A percentile compares a stretch with the other conserved stretches of the same genome.
Conservation (phyloP, 2,797 vertebrate species). For the Protonibea diacanthus region DNA sequence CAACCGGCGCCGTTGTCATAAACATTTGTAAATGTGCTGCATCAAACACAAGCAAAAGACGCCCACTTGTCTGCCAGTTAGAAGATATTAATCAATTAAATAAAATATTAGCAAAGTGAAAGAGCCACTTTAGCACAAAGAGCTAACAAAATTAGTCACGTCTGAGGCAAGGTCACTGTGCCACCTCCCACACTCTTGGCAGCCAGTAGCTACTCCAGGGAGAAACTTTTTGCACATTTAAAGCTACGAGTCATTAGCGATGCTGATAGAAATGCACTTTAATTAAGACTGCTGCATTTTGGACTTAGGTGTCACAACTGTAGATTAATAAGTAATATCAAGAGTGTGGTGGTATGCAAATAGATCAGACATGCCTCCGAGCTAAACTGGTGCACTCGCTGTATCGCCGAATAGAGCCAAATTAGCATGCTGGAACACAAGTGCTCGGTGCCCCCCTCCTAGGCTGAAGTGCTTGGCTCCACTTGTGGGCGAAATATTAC, state of each 20-base stretch:
- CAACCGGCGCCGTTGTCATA: not conserved
- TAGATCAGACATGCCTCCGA: slow-evolving; percentile 62
- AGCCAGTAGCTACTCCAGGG: slow-evolving; percentile 58
- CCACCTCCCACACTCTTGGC: slow-evolving; percentile 62
- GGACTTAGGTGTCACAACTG: slow-evolving; percentile 62
- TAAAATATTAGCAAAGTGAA: slow-evolving; percentile 30
- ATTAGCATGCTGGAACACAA: slow-evolving; percentile 73
- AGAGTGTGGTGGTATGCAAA: slow-evolving; percentile 66
- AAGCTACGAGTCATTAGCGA: slow-evolving; percentile 67
- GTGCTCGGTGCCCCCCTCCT: slow-evolving; percentile 50
- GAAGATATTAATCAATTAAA: slow-evolving; percentile 32
- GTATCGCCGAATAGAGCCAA: slow-evolving; percentile 54
- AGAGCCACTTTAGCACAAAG: slow-evolving; percentile 56
- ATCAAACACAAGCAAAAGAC: slow-evolving; percentile 23
- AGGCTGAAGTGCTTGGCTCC: slow-evolving; percentile 72
- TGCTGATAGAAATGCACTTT: slow-evolving; percentile 69
- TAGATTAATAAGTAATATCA: slow-evolving; percentile 73
- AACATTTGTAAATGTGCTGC: slow-evolving; percentile 29
- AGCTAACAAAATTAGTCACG: slow-evolving; percentile 56
- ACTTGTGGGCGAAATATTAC: slow-evolving; percentile 74
- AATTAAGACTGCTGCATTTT: slow-evolving; percentile 72
- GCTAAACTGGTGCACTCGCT: slow-evolving; percentile 61
- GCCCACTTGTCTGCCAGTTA: slow-evolving; percentile 21
- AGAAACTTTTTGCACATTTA: slow-evolving; percentile 57
- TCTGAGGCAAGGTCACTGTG: slow-evolving; percentile 68